These are phyloP conservation scores for Rafetus swinhoei DNA, from an alignment of 2,113 vertebrate species.

Conservation along the genomic window DNA sequence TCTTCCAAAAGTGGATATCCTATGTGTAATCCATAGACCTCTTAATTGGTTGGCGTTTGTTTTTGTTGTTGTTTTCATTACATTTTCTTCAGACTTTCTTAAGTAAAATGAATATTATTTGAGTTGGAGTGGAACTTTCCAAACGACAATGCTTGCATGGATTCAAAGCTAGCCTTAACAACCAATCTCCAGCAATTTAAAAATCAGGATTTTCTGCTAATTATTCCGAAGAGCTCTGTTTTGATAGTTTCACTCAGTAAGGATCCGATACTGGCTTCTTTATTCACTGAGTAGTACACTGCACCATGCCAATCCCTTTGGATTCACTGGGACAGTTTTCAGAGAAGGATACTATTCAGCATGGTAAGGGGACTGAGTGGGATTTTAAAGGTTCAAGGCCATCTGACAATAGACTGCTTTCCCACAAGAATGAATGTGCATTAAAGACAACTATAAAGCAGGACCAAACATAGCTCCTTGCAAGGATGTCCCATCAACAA, in stretches of 20 bases:
- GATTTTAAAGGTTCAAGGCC: accelerated
- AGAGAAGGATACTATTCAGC: background rate
- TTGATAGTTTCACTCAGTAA: background rate
- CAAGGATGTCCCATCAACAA: background rate
- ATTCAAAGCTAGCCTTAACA: background rate
- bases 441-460: accelerated
- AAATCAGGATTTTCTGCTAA: background rate
- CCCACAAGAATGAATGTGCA: accelerated
- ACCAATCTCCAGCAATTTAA: background rate
- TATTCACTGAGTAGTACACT: background rate
- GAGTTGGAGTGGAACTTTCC: background rate
- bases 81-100: background rate
- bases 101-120: background rate
- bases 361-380: background rate
- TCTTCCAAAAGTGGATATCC: background rate
- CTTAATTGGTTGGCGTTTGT: background rate
- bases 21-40: background rate
- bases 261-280: background rate
- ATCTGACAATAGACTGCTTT: accelerated
- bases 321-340: background rate
- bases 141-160: background rate
- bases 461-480: background rate
- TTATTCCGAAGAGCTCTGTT: background rate
- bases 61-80: no score
- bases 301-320: background rate